Conservation (phyloP, 2,888 invertebrate species). For the Cyrtodaria siliqua region DNA sequence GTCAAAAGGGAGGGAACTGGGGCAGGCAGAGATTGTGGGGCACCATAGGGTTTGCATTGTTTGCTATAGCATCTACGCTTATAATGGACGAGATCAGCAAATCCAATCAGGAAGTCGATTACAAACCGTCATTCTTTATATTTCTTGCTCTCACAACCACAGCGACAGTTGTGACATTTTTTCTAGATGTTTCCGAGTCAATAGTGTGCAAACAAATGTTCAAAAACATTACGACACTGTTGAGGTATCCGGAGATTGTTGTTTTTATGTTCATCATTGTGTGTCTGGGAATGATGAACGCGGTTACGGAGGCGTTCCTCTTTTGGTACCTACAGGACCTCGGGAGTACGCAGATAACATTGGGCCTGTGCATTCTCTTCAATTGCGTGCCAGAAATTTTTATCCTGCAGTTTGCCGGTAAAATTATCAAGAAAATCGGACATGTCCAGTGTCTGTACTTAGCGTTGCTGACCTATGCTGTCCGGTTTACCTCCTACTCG, state of each 20-base stretch:
- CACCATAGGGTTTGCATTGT: conserved; percentile 92
- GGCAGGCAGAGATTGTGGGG: conserved; percentile 96
- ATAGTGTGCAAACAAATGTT: conserved; percentile 87
- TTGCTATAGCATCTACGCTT: conserved; percentile 82
- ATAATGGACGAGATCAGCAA: conserved; percentile 74
- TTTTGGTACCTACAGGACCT: conserved; percentile 91
- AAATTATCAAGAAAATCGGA: conserved; percentile 91
- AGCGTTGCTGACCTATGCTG: conserved; percentile 92
- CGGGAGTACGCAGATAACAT: conserved; percentile 72
- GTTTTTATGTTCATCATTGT: conserved; percentile 93
- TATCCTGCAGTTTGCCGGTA: conserved; percentile 92
- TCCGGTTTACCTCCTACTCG: conserved; percentile 94
- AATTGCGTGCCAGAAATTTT: conserved; percentile 78
- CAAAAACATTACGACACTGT: conserved; percentile 91
- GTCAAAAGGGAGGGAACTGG: conserved; percentile 89
- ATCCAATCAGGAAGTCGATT: conserved; percentile 60
- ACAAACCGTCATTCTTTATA: conserved; percentile 76
- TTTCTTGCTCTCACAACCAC: conserved; percentile 90
- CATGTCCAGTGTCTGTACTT: conserved; percentile 94
- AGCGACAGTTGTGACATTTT: conserved; percentile 90
- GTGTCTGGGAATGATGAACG: conserved; percentile 94
- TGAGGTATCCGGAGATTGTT: conserved; percentile 93
- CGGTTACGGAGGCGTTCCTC: conserved; percentile 95
- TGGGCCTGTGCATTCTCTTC: conserved; percentile 79
- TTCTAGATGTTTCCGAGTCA: conserved; percentile 71